Base-by-base conservation (phyloP, 2,888 invertebrate genomes). In the Acleris holmiana region DNA sequence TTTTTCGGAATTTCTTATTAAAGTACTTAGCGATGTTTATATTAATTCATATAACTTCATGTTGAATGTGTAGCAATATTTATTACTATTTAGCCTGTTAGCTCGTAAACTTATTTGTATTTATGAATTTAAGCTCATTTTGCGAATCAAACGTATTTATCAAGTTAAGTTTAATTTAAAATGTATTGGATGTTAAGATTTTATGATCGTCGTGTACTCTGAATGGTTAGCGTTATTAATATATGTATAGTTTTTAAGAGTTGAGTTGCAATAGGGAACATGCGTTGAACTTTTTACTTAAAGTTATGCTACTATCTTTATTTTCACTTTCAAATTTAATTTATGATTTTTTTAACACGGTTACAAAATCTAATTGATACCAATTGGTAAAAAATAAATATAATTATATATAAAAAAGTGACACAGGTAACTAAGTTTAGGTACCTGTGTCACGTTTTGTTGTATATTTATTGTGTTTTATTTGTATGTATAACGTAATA, bases 101-200 rank as follows among this genome's bases (percentile, higher is more conserved):
- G 58, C 40, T 19, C 44, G 41, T 51, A 35, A 48, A 58, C 57
- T 46, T 61, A 47, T 48, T 54, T 58, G 18, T 53, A 40, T 47
- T 51, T 53, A 40, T 19, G 15, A 35, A 40, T 53, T 53, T n/a
- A 29, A 46, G 58, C 47, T 58, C 23, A 53, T 63, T 54, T 61
- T 35, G 29, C 40, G 53, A 53, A 58, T 63, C 25, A 54, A 58
- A 41, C 47, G 35, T 51, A 63, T 57, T 49, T 54, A 59, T 54
- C 29, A n/a, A 59, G 59, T 64, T 64, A 64, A 59, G 59, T 64
- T 59, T 59, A 46, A 53, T 59, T 59, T 18, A 13, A 15, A 54
- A 44, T 59, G 51, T 64, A 58, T 58, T 25, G 41, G 15, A 35
- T 54, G 48, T 64, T 64, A 35, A 49, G 44, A 49, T 48, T 47